Conservation (phyloP, 2,113 vertebrate genomes). For the Sceloporus undulatus region DNA sequence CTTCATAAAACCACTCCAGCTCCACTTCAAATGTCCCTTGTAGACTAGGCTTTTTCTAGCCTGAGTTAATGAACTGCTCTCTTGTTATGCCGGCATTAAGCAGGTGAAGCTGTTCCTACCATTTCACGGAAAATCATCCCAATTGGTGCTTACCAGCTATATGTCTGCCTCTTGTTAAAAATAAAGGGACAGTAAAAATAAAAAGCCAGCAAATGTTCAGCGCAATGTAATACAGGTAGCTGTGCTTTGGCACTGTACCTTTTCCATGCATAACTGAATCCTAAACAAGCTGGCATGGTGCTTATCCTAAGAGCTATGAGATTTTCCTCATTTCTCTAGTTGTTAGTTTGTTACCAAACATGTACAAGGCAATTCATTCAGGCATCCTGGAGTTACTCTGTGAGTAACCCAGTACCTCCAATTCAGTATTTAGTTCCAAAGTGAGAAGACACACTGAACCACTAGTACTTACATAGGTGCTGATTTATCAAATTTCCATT, state of each 20-base stretch:
- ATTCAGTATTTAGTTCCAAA: not conserved
- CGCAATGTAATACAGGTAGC: not conserved
- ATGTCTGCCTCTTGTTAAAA: not conserved
- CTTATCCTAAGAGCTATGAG: not conserved
- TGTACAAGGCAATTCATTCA: not conserved
- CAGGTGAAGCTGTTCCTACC: not conserved
- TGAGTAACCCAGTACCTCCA: not conserved
- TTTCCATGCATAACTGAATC: rapidly evolving
- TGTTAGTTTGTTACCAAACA: not conserved
- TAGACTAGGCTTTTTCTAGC: not conserved
- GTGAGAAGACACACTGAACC: too few species aligned
- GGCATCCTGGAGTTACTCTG: not conserved
- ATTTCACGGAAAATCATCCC: not conserved
- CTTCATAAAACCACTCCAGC: not conserved
- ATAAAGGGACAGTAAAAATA: not conserved
- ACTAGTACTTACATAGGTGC: too few species aligned
- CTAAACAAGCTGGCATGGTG: not conserved
- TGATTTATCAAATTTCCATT: too few species aligned
- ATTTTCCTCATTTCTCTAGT: not conserved
- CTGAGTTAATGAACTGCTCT: not conserved
- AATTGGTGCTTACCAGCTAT: not conserved
- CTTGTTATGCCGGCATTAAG: not conserved
- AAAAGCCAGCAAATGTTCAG: not conserved
- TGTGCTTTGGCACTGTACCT: not conserved
- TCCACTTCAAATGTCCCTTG: not conserved